Base-by-base conservation (phyloP, 1,140 invertebrate genomes). In the Hesperophylax magnus region DNA sequence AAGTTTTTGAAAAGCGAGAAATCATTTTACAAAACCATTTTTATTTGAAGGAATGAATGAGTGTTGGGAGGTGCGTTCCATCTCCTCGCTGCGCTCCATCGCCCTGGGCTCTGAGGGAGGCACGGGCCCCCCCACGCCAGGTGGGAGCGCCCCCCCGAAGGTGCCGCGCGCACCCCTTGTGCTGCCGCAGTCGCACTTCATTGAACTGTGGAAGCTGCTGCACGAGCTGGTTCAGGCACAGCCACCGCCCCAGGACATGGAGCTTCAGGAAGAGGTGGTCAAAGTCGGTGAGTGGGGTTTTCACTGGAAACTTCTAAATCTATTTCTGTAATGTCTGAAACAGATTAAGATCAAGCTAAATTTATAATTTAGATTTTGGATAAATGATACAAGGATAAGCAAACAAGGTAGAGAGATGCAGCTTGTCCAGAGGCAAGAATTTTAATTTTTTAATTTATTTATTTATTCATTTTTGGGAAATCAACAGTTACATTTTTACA, bases 101-200 rank as follows among this genome's bases (percentile, higher is more conserved):
- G 88, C 86, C 1, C 79, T 88, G 53, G 81, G 81, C 2, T 86
- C 86, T 0, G 84, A 85, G 22, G 63, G 52, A 5, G 67, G 47
- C 15, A 56, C 81, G 1, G 77, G 79, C 27, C 79, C 79, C 31
- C 84, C 84, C 39, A 83, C 82, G 74, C 85, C 85, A 34, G 85
- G 85, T n/a, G 82, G 77, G 31, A 18, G 77, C 7, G 27, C 77
- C 8, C 67, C 78, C 60, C 75, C 74, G 54, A 82, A 83, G 27
- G 69, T 58, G 72, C 72, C 22, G 2, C 15, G 27, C n/a, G 15
- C 54, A 2, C 72, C 54, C 11, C 52, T 83, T 9, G 84, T 86
- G 0, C 82, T 90, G 24, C 87, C 89, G 0, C 86, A 88, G 24
- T 82, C 85, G 9, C 88, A 90, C 85, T 89, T 89, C 85, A 85